Percentiles rank a stretch among this genome's conserved stretches.
Conservation (phyloP, 2,797 vertebrate genomes). For the Periparus ater region DNA sequence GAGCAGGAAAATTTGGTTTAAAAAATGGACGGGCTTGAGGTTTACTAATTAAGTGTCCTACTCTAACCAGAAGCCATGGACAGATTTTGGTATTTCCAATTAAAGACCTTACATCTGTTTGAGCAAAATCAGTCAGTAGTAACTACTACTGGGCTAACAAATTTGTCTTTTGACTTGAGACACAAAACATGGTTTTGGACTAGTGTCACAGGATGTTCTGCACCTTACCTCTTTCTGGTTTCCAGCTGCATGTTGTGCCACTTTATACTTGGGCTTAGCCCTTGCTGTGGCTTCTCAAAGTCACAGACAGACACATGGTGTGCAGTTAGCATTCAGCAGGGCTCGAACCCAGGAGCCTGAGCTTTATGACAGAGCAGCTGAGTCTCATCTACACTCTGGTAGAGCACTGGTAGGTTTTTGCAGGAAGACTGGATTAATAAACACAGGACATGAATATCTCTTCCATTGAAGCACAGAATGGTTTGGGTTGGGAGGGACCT, state of each 20-base stretch:
- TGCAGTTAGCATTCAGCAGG: neutral
- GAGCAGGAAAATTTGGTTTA: neutral
- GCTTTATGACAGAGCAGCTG: neutral
- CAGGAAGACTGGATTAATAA: neutral
- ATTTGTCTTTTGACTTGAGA: neutral
- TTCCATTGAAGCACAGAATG: neutral
- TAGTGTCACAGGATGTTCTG: neutral
- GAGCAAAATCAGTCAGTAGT: neutral
- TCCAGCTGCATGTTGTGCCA: neutral
- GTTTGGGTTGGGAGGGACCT: neutral
- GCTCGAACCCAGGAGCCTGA: neutral
- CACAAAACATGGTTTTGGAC: neutral
- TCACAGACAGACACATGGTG: accelerated
- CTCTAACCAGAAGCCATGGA: neutral
- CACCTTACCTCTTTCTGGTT: neutral
- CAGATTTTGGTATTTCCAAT: neutral
- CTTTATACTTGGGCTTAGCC: neutral
- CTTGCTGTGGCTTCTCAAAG: neutral
- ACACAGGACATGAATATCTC: neutral
- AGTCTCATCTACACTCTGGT: neutral
- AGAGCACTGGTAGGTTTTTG: neutral
- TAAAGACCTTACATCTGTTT: neutral
- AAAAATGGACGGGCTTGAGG: neutral
- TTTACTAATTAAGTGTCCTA: neutral
- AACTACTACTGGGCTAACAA: neutral